Evolutionary conservation across 2,113 vertebrate genomes (phyloP), one percentile per base, ranked within the genome.

Genomic region (Stegastes partitus): DNA sequence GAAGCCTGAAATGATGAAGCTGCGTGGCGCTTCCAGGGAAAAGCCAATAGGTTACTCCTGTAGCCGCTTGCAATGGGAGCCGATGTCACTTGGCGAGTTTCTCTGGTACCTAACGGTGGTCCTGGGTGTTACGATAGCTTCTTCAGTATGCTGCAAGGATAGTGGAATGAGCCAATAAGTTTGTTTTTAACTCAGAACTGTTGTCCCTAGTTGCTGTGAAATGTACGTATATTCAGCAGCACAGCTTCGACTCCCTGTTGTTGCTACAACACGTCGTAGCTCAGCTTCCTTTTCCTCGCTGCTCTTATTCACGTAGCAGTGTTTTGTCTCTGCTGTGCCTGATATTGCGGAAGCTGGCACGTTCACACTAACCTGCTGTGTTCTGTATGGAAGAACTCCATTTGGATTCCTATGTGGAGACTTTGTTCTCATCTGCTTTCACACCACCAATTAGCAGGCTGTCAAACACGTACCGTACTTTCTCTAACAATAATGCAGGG

Each of bases 401-500:
- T 68, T 88, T 83, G 63, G 51, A 79, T 77, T 50, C 31, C 25
- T 61, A 47, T 74, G 59, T 67, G 61, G 62, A 78, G 59, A 23
- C 50, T 23, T 73, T 72, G 19, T 67, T 69, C 50, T 77, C 18
- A n/a, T 76, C 56, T 2, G 39, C 26, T 64, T 82, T 77, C 59
- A 58, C 63, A 31, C 79, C 31, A 42, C 63, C 70, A 79, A 79
- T 87, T 82, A 85, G 68, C 80, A 82, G 42, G 8, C 57, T 68
- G 84, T 87, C 71, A 83, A 37, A 79, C 69, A 59, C 68, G 25
- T 68, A 47, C 45, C 19, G n/a, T 55, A 11, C 37, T 56, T 19
- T 23, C 54, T 67, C 71, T 2, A 23, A 37, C 34, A 62, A 61
- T 47, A 44, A 47, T 28, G 25, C 25, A 49, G 18, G 16, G 22